phyloP scores from a whole-genome alignment of 2,113 vertebrate genomes.

The Ptychochromis oligacanthus region DNA sequence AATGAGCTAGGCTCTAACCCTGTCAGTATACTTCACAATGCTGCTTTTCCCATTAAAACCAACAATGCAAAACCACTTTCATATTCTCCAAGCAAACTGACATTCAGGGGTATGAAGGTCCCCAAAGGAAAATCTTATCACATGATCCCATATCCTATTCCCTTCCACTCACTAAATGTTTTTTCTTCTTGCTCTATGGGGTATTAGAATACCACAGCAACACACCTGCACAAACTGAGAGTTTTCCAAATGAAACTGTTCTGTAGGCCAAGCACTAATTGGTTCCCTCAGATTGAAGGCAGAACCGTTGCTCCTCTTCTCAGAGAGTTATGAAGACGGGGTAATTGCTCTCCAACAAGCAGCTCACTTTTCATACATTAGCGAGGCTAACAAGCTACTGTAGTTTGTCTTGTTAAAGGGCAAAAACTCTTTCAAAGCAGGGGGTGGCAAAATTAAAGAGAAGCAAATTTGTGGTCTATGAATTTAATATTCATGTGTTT shows the following conservation, averaged over 20 bases:
- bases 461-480: slow-evolving; percentile 39
- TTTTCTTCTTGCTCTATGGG: slow-evolving; percentile 8
- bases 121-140: slow-evolving; percentile 26
- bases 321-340: slow-evolving; percentile 43
- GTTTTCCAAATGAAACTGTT: slow-evolving; percentile 41
- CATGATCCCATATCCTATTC: slow-evolving; percentile 7
- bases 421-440: slow-evolving; percentile 24
- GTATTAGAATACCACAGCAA: neutral
- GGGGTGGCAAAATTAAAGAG: slow-evolving; percentile 28
- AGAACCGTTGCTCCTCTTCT: slow-evolving; percentile 6
- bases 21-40: slow-evolving; percentile 22
- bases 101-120: slow-evolving; percentile 6
- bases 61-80: slow-evolving; percentile 45
- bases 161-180: slow-evolving; percentile 1
- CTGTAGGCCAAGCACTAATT: slow-evolving; percentile 46
- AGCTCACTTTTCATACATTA: slow-evolving; percentile 48
- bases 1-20: slow-evolving; percentile 6
- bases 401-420: slow-evolving; percentile 39
- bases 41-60: slow-evolving; percentile 44
- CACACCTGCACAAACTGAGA: slow-evolving; percentile 32
- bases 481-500: slow-evolving; percentile 50
- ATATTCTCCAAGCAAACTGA: slow-evolving; percentile 34
- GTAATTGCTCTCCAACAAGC: slow-evolving; percentile 59
- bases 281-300: slow-evolving; percentile 28
- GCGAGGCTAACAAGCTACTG: slow-evolving; percentile 43